Percentiles rank a stretch among this genome's conserved stretches.
Conservation (phyloP, 2,888 invertebrate genomes). For the Phyto melanocephala region DNA sequence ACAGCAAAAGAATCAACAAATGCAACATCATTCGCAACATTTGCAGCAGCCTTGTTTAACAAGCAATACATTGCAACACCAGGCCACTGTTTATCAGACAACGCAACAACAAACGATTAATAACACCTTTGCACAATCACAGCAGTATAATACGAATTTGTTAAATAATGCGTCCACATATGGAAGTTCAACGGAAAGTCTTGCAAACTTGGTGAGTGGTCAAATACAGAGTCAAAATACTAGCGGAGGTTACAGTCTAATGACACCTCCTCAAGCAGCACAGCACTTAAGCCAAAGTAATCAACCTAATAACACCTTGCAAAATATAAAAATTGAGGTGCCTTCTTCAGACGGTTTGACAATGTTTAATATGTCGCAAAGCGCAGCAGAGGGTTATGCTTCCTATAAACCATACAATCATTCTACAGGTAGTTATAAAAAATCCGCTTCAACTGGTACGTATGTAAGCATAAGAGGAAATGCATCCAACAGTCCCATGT, state of each 20-base stretch:
- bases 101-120: slow-evolving; percentile 60
- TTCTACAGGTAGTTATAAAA: slow-evolving; percentile 71
- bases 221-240: slow-evolving; percentile 36
- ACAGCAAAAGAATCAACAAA: slow-evolving; percentile 73
- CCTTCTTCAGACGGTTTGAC: slow-evolving; percentile 72
- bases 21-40: slow-evolving; percentile 69
- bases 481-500: slow-evolving; percentile 53
- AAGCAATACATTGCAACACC: slow-evolving; percentile 68
- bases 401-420: slow-evolving; percentile 75
- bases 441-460: slow-evolving; percentile 76
- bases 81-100: slow-evolving; percentile 66
- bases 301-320: slow-evolving; percentile 59
- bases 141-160: slow-evolving; percentile 59
- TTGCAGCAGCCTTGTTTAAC: slow-evolving; percentile 65
- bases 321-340: slow-evolving; percentile 75
- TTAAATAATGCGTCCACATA: slow-evolving; percentile 39
- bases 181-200: slow-evolving; percentile 46
- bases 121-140: slow-evolving; percentile 40
- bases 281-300: slow-evolving; percentile 21
- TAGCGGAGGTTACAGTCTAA: slow-evolving; percentile 6
- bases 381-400: slow-evolving; percentile 36
- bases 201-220: slow-evolving; percentile 43
- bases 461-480: slow-evolving; percentile 73
- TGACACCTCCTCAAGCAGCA: slow-evolving; percentile 13
- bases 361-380: slow-evolving; percentile 67